Evolutionary conservation across 2,797 vertebrate species (phyloP).

Genomic region (Harpagifer antarcticus): DNA sequence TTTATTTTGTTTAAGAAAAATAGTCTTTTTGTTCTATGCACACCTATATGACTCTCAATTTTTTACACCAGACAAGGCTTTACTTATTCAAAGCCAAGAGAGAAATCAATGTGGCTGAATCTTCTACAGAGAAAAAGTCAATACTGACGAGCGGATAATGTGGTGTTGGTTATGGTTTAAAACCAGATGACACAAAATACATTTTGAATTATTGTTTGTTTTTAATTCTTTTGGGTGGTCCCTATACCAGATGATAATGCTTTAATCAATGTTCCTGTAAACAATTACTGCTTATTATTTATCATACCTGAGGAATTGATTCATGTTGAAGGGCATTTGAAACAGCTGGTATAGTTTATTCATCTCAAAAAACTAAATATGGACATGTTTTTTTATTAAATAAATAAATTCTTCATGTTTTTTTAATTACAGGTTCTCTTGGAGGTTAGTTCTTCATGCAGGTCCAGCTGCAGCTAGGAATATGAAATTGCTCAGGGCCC

Average conservation of each 20-base stretch:
- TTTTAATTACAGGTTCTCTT: constrained; percentile 19
- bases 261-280: constrained; percentile 59
- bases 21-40: background rate
- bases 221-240: constrained; percentile 22
- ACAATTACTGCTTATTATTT: constrained; percentile 55
- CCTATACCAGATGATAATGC: constrained; percentile 44
- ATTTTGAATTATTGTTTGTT: constrained; percentile 31
- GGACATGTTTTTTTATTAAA: constrained; percentile 7
- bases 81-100: constrained; percentile 35
- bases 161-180: constrained; percentile 57
- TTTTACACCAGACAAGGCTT: constrained; percentile 27
- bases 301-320: constrained; percentile 55
- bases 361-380: constrained; percentile 15
- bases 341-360: constrained; percentile 53
- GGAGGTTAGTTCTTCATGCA: constrained; percentile 30
- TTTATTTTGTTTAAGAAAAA: constrained; percentile 27
- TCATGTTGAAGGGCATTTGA: constrained; percentile 36
- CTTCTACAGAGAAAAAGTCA: constrained; percentile 34
- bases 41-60: constrained; percentile 16
- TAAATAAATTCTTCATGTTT: constrained; percentile 12
- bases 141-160: constrained; percentile 39
- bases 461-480: constrained; percentile 27
- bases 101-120: constrained; percentile 36
- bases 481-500: constrained; percentile 51
- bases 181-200: constrained; percentile 51